phyloP scores from a whole-genome alignment of 2,888 invertebrate species.

The Tetrapedia diversipes region DNA sequence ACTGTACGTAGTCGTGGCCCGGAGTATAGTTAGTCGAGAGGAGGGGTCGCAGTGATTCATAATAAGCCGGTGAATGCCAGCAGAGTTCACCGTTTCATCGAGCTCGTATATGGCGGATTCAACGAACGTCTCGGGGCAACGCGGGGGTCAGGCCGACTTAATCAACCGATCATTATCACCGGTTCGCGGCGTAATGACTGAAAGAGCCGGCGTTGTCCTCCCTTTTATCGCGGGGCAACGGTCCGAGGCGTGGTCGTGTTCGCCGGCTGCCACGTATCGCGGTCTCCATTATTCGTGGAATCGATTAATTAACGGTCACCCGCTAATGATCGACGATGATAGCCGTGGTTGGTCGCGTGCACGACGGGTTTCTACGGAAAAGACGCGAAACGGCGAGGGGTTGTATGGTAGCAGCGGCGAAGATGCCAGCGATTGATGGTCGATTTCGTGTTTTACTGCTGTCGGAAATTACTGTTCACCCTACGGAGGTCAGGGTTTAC shows the following conservation, averaged over 20 bases:
- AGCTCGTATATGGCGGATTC: conserved; percentile 57
- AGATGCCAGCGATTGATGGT: too few species aligned
- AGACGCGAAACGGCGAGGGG: background rate
- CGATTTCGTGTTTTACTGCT: too few species aligned
- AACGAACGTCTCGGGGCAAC: conserved; percentile 58
- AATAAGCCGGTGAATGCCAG: conserved; percentile 51
- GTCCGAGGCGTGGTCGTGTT: conserved; percentile 54
- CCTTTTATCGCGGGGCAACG: conserved; percentile 54
- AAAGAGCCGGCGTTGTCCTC: conserved; percentile 42
- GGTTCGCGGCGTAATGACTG: conserved; percentile 56
- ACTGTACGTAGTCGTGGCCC: background rate
- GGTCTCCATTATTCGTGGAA: conserved; percentile 52
- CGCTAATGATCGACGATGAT: conserved; percentile 52
- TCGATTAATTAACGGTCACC: conserved; percentile 66
- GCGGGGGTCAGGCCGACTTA: conserved; percentile 52
- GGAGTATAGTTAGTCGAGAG: background rate
- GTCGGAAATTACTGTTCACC: too few species aligned
- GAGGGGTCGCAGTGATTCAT: conserved; percentile 56
- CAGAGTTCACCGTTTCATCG: conserved; percentile 63
- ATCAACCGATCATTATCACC: conserved; percentile 67
- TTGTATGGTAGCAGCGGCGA: too few species aligned
- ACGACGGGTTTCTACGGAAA: conserved; percentile 29
- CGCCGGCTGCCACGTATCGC: conserved; percentile 26
- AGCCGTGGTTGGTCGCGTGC: conserved; percentile 30
- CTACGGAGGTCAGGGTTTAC: too few species aligned